phyloP scores from a whole-genome alignment of 2,113 vertebrate species.

The Isurus oxyrinchus region DNA sequence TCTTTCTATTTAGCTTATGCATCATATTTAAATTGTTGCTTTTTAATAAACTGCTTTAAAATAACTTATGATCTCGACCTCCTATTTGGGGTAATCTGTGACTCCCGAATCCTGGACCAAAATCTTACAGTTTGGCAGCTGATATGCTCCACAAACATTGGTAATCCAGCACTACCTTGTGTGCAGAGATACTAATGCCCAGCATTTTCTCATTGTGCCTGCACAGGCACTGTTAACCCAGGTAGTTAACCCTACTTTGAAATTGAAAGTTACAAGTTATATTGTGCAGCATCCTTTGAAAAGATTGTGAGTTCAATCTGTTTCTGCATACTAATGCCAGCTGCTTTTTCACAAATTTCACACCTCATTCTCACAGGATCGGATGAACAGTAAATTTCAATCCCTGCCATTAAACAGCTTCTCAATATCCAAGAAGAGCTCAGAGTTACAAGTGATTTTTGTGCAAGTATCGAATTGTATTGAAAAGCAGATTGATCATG shows the following conservation, averaged over 20 bases:
- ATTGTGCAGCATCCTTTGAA: neutral
- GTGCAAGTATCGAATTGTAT: neutral
- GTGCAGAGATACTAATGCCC: too few species aligned
- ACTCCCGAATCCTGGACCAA: too few species aligned
- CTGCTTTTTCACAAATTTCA: neutral
- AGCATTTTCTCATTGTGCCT: neutral
- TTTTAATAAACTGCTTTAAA: too few species aligned
- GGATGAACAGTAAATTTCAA: neutral
- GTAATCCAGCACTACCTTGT: too few species aligned
- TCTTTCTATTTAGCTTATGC: too few species aligned
- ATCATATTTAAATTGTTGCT: too few species aligned
- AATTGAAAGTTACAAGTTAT: neutral
- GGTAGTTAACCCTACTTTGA: neutral
- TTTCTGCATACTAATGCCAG: neutral
- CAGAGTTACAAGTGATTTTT: neutral
- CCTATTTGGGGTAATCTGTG: too few species aligned
- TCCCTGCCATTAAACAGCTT: neutral
- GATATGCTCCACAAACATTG: too few species aligned
- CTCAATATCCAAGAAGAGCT: neutral
- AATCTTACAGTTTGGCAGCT: neutral
- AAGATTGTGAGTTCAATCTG: neutral
- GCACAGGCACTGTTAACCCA: neutral
- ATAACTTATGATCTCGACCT: too few species aligned
- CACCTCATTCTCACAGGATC: neutral
- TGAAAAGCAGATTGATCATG: neutral